Conservation (phyloP, 2,113 vertebrate species). For the Meriones unguiculatus region DNA sequence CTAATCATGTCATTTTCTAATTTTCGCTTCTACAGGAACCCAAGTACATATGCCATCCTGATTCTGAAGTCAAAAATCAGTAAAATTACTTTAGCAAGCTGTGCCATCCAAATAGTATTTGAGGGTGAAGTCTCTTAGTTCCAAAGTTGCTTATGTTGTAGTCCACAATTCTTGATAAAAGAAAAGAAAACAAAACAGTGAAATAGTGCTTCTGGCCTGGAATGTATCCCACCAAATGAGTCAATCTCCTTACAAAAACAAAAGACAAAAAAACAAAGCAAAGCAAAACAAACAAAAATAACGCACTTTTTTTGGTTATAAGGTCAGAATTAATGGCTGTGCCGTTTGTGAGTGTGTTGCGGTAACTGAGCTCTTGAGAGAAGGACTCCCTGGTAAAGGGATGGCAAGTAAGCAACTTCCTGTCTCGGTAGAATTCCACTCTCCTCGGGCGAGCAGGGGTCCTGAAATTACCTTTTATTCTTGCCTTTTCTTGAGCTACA, state of each 20-base stretch:
- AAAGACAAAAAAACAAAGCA: background rate
- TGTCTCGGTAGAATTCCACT: background rate
- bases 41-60: background rate
- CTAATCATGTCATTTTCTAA: background rate
- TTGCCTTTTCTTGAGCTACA: background rate
- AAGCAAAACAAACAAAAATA: conserved; percentile 1
- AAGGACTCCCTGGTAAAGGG: background rate
- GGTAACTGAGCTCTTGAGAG: conserved; percentile 16
- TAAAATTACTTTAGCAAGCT: background rate
- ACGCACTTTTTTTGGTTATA: background rate
- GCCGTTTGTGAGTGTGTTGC: background rate
- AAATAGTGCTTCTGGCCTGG: background rate
- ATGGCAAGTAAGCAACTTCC: background rate
- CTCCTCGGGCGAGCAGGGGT: background rate
- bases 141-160: background rate
- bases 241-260: background rate
- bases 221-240: conserved; percentile 11
- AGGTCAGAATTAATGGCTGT: conserved; percentile 41
- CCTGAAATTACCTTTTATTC: background rate
- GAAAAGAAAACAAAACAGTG: background rate
- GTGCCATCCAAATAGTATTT: background rate
- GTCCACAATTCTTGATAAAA: background rate
- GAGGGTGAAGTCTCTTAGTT: background rate
- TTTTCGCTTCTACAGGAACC: background rate
- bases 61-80: background rate